Percentiles rank a stretch among this genome's conserved stretches.
Conservation (phyloP, 2,113 vertebrate species). For the Laterallus jamaicensis region DNA sequence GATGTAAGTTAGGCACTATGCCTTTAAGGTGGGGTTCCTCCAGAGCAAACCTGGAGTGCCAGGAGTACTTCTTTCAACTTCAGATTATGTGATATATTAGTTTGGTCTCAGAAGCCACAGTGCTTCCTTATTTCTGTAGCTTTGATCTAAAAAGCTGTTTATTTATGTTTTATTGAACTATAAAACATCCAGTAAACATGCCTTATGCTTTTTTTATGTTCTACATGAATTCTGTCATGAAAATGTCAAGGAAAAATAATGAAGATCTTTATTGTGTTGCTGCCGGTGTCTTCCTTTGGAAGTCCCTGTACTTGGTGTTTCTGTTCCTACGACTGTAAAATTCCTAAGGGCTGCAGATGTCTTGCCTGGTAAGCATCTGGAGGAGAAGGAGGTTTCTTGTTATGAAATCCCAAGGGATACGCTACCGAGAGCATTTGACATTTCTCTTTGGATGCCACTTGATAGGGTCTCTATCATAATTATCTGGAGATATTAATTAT, state of each 20-base stretch:
- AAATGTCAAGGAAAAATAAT: background rate
- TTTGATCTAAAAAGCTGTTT: slow-evolving; percentile 79
- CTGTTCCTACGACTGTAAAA: background rate
- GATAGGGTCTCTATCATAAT: background rate
- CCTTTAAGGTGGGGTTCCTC: background rate
- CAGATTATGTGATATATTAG: slow-evolving; percentile 6
- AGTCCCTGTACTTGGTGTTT: background rate
- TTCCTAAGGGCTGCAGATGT: slow-evolving; percentile 62
- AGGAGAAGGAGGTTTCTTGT: background rate
- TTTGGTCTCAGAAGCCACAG: slow-evolving; percentile 63
- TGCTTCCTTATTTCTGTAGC: slow-evolving; percentile 56
- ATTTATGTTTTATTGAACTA: slow-evolving; percentile 74
- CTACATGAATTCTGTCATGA: slow-evolving; percentile 52
- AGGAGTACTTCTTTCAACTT: slow-evolving; percentile 17
- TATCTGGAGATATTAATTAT: background rate
- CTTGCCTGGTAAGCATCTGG: slow-evolving; percentile 20
- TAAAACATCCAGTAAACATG: slow-evolving; percentile 72
- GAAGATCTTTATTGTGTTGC: slow-evolving; percentile 18
- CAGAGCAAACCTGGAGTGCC: background rate
- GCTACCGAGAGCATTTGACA: background rate
- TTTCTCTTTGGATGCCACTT: background rate
- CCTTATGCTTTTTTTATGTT: slow-evolving; percentile 35
- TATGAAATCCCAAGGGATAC: background rate
- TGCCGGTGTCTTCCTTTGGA: slow-evolving; percentile 51
- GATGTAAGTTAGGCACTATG: background rate